Base-by-base conservation (phyloP, 1,140 invertebrate genomes). In the Orius laevigatus region DNA sequence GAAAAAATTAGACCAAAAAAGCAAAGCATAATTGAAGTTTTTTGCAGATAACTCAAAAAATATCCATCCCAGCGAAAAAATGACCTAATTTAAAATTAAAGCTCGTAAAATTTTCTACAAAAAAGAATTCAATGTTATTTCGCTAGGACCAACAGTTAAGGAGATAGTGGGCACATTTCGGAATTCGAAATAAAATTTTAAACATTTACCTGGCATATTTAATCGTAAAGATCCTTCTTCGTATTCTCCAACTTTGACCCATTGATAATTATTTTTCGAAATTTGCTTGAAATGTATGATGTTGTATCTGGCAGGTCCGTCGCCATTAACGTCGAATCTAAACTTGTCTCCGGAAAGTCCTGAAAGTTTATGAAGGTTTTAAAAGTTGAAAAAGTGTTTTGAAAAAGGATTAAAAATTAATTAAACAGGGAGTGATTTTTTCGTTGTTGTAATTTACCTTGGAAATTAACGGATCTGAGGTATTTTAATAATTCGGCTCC, bases 241-340 rank as follows among this genome's bases (percentile, higher is more conserved):
- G 63, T 90, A 91, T 60, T 84, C 76, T 2, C 88, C 88, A 1
- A 93, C 86, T 50, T 78, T 76, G 10, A 87, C 70, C 90, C 90
- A 95, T 42, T 51, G 53, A 25, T 48, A 54, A 14, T 54, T 48
- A 12, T 51, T 51, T 8, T 42, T 33, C 64, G 64, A 88, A 88
- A 76, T 72, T 62, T 92, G 84, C 60, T 90, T 89, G 70, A 92
- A 96, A 62, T 95, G 90, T 41, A 94, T 80, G 50, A 95, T 93
- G 58, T 93, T 89, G 67, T 96, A 96, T 3, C 90, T 72, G 1
- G 89, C 84, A 0, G 90, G 90, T 1, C 89, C 91, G 58, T 96
- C 91, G 1, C 88, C 87, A 57, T 88, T 84, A 11, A 63, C 66
- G 62, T 90, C 84, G 63, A 95, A 96, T 51, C 78, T 76, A 64